A percentile compares a stretch with the other conserved stretches of the same genome.
phyloP scores from a whole-genome alignment of 1,140 invertebrate genomes.

The Schlechtendalia chinensis region DNA sequence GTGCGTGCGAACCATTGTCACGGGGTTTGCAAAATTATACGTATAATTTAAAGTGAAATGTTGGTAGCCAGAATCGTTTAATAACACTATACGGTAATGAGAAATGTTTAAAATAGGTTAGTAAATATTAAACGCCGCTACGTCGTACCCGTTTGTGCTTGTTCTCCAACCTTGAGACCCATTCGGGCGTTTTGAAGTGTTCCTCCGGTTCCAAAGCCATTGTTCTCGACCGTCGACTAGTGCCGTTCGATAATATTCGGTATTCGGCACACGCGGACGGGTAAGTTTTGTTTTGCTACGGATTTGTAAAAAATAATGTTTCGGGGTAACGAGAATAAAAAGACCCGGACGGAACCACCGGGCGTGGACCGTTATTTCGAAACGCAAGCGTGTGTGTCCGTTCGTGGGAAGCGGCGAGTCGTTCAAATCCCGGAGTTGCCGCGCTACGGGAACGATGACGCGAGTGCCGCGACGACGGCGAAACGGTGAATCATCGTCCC shows the following conservation, averaged over 20 bases:
- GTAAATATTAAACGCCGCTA: not conserved
- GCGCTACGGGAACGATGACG: not conserved
- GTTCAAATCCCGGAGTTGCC: not conserved
- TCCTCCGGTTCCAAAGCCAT: slow-evolving; percentile 45
- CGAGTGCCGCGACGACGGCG: not conserved
- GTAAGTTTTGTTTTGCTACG: not conserved
- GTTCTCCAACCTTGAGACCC: slow-evolving; percentile 50
- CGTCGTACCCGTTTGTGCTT: slow-evolving; percentile 49
- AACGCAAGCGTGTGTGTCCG: not conserved
- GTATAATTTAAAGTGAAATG: too few relatives aligned
- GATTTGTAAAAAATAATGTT: not conserved
- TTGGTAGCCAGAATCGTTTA: too few relatives aligned
- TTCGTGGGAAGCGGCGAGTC: not conserved
- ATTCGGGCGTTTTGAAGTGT: slow-evolving; percentile 51
- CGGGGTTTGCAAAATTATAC: too few relatives aligned
- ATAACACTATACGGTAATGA: too few relatives aligned
- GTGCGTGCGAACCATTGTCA: too few relatives aligned
- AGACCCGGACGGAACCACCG: too few relatives aligned
- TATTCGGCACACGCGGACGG: not conserved
- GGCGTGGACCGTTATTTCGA: too few relatives aligned
- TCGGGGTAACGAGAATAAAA: too few relatives aligned
- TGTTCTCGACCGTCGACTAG: not conserved
- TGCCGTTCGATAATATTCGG: not conserved
- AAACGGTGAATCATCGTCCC: not conserved
- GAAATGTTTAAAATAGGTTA: not conserved